Evolutionary conservation across 2,797 vertebrate species (phyloP), one percentile per base, ranked within the genome.

Genomic region (Clamator glandarius): DNA sequence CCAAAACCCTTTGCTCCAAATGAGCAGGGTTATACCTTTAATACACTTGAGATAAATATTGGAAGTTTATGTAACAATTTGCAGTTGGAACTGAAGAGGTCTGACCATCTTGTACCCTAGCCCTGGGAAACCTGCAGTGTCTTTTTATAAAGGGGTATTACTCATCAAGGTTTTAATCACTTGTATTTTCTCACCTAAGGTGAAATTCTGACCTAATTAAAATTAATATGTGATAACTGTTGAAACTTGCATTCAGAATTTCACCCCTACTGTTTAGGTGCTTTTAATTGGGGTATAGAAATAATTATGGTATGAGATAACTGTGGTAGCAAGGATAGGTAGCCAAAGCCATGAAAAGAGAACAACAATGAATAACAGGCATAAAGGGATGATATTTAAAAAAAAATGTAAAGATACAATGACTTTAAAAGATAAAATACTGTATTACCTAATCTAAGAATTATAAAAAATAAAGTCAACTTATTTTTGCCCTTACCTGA

Each of bases 131-230:
- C 19, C 41, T 58, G 50, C 68, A 68, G 29, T 46, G 62, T 78
- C 28, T 42, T 83, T 83, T 83, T 62, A 12, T 35, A 62, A 76
- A 77, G 41, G 8, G 15, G 2, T 55, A 24, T 84, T 91, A 44
- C 31, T 92, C 42, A 81, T 88, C 26, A 62, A 18, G 31, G 44
- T 90, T 91, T 83, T 46, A 24, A 74, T 95, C 39, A 20, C 35
- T 87, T 46, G 5, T 59, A 20, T 86, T 92, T 63, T 87, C 25
- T 95, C 20, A 51, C 77, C 73, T 87, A 36, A 74, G 75, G 79
- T 75, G 1, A 85, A 85, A 87, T 64, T 92, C 73, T 92, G 84
- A 83, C 84, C 84, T 89, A 62, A 72, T 77, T 94, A 58, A 87
- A 83, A 14, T 70, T 84, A 68, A 81, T 74, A 54, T 44, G 16